A percentile compares a stretch with the other conserved stretches of the same genome.
Conservation (phyloP, 2,888 invertebrate genomes). For the Meiosimyza decipiens region DNA sequence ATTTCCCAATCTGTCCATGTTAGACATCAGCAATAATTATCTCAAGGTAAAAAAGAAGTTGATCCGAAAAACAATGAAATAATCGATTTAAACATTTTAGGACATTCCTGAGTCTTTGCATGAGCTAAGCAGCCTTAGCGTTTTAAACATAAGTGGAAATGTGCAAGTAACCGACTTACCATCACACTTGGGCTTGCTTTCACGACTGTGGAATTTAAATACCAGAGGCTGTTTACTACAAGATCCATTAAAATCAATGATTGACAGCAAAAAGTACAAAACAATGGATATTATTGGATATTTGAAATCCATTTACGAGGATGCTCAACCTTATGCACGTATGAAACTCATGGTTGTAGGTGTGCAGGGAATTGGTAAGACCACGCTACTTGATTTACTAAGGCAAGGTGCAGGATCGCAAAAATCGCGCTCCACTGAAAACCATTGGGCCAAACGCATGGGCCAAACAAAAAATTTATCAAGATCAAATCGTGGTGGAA, state of each 20-base stretch:
- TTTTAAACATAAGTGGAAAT: constrained; percentile 84
- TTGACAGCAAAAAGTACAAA: constrained; percentile 91
- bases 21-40: constrained; percentile 92
- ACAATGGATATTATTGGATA: constrained; percentile 94
- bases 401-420: constrained; percentile 87
- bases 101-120: constrained; percentile 86
- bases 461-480: constrained; percentile 86
- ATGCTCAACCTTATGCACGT: constrained; percentile 91
- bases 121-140: constrained; percentile 88
- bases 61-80: neutral
- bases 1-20: constrained; percentile 93
- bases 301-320: constrained; percentile 87
- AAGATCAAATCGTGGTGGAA: constrained; percentile 80
- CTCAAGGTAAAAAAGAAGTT: constrained; percentile 66
- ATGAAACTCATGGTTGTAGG: constrained; percentile 98
- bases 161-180: constrained; percentile 87
- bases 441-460: constrained; percentile 97
- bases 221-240: constrained; percentile 88
- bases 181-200: constrained; percentile 92
- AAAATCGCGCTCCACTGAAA: constrained; percentile 70
- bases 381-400: constrained; percentile 88
- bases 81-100: constrained; percentile 54
- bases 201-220: constrained; percentile 96
- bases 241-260: constrained; percentile 91
- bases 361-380: constrained; percentile 87